Percentiles rank a stretch among this genome's conserved stretches.
Evolutionary conservation across 2,797 vertebrate genomes (phyloP).

Genomic region (Manis pentadactyla): DNA sequence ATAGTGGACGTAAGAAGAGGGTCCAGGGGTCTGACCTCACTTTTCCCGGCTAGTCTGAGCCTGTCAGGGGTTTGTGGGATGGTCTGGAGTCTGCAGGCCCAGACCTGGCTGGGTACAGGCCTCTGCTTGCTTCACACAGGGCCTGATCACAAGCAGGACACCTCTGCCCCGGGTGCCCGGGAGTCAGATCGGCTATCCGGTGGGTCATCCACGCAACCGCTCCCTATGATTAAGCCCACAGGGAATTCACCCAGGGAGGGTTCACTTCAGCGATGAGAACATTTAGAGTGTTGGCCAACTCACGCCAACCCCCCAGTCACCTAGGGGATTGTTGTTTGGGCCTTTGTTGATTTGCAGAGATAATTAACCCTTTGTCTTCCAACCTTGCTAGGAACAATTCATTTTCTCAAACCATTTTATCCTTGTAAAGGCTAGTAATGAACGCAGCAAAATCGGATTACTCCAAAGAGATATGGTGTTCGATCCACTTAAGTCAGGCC

Average conservation of each 20-base stretch:
- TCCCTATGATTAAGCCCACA: background rate
- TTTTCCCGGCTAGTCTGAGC: background rate
- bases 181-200: background rate
- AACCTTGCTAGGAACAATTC: background rate
- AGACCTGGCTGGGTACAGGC: background rate
- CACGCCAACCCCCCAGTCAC: background rate
- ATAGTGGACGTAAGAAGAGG: background rate
- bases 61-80: background rate
- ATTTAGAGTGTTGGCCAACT: background rate
- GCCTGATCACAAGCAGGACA: background rate
- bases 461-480: background rate
- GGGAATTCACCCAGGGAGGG: background rate
- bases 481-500: background rate
- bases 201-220: background rate
- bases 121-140: background rate
- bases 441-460: background rate
- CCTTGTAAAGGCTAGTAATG: background rate
- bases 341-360: background rate
- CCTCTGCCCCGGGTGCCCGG: background rate
- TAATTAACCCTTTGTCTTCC: slow-evolving; percentile 27
- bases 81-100: background rate
- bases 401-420: background rate
- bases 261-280: background rate
- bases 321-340: background rate
- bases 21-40: background rate